phyloP scores from a whole-genome alignment of 2,888 invertebrate species.

The Hydriomena furcata region DNA sequence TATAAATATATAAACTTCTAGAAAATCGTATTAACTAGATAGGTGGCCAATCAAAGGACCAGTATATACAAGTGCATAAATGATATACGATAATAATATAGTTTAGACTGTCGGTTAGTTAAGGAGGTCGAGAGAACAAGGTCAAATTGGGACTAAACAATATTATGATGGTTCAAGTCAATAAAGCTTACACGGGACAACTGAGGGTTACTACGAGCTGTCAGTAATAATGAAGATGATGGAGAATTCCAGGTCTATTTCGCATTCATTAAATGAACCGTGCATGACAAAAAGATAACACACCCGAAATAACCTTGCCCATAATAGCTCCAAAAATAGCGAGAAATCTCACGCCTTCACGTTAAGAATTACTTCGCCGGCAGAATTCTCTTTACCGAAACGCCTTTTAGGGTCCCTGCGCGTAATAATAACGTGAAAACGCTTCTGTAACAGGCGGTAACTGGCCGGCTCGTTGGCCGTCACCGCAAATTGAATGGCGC shows the following conservation, averaged over 20 bases:
- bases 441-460: conserved; percentile 35
- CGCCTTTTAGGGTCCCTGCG: conserved; percentile 30
- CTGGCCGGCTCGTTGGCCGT: conserved; percentile 29
- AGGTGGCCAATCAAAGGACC: no score
- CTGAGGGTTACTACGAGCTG: no score
- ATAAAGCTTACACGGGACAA: no score
- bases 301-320: conserved; percentile 12
- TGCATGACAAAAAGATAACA: conserved; percentile 19
- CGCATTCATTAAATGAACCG: conserved; percentile 11
- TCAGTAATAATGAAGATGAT: no score
- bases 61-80: no score
- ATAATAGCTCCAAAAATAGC: conserved; percentile 20
- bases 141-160: no score
- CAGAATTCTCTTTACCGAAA: conserved; percentile 31
- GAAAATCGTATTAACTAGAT: no score
- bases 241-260: neutral
- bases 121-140: no score
- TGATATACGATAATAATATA: no score
- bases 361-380: conserved; percentile 30
- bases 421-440: conserved; percentile 37
- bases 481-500: conserved; percentile 38
- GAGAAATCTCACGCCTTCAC: conserved; percentile 20
- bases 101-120: no score
- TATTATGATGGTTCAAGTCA: no score
- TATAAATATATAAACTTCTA: no score